Evolutionary conservation across 1,140 invertebrate species (phyloP).

Genomic region (Lordiphosa collinella): DNA sequence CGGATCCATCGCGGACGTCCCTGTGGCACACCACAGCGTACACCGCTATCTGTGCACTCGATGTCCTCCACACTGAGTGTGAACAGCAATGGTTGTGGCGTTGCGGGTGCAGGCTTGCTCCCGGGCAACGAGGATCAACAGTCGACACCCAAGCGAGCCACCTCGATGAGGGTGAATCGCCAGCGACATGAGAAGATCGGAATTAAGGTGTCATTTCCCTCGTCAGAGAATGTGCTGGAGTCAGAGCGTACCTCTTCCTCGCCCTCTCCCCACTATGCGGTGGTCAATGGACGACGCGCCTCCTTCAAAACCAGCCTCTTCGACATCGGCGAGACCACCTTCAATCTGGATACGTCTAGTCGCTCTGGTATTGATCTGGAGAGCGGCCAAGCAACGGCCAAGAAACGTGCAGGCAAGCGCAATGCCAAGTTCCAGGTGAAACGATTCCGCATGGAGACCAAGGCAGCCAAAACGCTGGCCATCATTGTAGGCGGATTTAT

Average conservation of each 20-base stretch:
- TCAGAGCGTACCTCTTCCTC: slow-evolving; percentile 79
- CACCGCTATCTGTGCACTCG: slow-evolving; percentile 70
- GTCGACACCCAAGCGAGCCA: slow-evolving; percentile 58
- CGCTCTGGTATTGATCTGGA: slow-evolving; percentile 33
- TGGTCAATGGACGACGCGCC: slow-evolving; percentile 48
- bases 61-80: slow-evolving; percentile 75
- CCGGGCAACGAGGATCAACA: slow-evolving; percentile 33
- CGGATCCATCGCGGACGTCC: slow-evolving; percentile 91
- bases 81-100: slow-evolving; percentile 62
- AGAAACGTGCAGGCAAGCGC: slow-evolving; percentile 79
- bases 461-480: slow-evolving; percentile 94
- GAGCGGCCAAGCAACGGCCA: slow-evolving; percentile 55
- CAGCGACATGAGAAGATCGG: slow-evolving; percentile 87
- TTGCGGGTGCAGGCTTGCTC: slow-evolving; percentile 6
- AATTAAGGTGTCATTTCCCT: slow-evolving; percentile 91
- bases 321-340: slow-evolving; percentile 73
- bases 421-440: slow-evolving; percentile 82
- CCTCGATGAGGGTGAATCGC: slow-evolving; percentile 81
- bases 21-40: slow-evolving; percentile 65
- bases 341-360: slow-evolving; percentile 46
- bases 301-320: slow-evolving; percentile 70
- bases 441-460: slow-evolving; percentile 87
- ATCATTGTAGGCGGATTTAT: slow-evolving; percentile 96
- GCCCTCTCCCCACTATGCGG: slow-evolving; percentile 80
- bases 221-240: slow-evolving; percentile 85